phyloP scores from a whole-genome alignment of 2,113 vertebrate genomes.

The Eolophus roseicapilla region DNA sequence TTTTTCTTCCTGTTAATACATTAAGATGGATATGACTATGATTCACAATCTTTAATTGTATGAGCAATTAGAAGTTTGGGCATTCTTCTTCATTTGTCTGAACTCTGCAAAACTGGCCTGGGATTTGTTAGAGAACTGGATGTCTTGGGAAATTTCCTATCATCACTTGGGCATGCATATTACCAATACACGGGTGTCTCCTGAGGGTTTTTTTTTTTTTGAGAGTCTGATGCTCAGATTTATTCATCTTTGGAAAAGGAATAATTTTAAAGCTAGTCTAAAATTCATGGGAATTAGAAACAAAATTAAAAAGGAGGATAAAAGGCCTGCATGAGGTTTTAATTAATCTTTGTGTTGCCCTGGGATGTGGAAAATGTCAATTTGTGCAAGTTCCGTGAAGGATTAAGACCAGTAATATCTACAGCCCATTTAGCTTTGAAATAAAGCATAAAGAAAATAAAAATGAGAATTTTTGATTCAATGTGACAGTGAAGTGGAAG shows the following conservation, averaged over 20 bases:
- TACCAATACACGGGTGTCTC: background rate
- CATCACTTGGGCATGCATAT: background rate
- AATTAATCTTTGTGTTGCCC: slow-evolving; percentile 62
- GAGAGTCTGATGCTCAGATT: background rate
- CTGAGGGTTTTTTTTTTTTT: background rate
- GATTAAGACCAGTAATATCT: slow-evolving; percentile 55
- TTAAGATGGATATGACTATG: background rate
- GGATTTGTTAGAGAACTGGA: background rate
- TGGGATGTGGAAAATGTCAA: slow-evolving; percentile 44
- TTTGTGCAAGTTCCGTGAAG: slow-evolving; percentile 41
- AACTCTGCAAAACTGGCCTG: background rate
- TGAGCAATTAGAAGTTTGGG: background rate
- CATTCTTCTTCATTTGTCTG: slow-evolving; percentile 15
- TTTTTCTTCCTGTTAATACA: background rate
- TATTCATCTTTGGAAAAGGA: slow-evolving; percentile 26
- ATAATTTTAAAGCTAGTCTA: background rate
- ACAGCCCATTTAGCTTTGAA: slow-evolving; percentile 59
- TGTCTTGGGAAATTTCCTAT: background rate
- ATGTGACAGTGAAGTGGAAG: slow-evolving; percentile 50
- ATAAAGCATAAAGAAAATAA: slow-evolving; percentile 63
- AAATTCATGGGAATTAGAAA: slow-evolving; percentile 40
- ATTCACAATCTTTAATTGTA: background rate
- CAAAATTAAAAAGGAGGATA: slow-evolving; percentile 23
- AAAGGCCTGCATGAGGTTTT: slow-evolving; percentile 28
- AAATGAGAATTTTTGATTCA: slow-evolving; percentile 55